phyloP scores from a whole-genome alignment of 2,888 invertebrate genomes.

The Linnaemya vulpina region DNA sequence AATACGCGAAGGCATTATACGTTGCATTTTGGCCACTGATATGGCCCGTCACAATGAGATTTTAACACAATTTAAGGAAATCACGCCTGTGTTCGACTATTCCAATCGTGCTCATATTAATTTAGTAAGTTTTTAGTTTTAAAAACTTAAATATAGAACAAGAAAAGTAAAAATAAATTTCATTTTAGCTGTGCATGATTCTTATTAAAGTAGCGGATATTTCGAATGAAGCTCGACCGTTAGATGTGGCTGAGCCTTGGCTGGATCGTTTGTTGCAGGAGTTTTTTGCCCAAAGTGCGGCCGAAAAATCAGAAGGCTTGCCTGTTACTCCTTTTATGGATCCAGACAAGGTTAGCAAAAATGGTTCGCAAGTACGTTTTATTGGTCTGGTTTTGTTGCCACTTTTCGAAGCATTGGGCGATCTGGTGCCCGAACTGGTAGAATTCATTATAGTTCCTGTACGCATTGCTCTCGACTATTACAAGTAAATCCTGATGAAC shows the following conservation, averaged over 20 bases:
- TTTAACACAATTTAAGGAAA: conserved; percentile 88
- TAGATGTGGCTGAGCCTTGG: conserved; percentile 93
- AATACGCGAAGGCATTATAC: conserved; percentile 90
- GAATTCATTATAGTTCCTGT: conserved; percentile 84
- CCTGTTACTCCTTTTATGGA: conserved; percentile 95
- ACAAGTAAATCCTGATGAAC: conserved; percentile 77
- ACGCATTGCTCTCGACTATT: conserved; percentile 83
- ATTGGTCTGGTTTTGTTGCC: conserved; percentile 92
- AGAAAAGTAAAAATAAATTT: not conserved
- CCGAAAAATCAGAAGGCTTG: conserved; percentile 91
- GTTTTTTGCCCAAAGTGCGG: conserved; percentile 91
- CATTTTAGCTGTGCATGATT: conserved; percentile 88
- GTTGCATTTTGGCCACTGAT: conserved; percentile 90
- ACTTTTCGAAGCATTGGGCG: conserved; percentile 90
- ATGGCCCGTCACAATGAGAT: conserved; percentile 92
- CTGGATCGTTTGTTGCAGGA: conserved; percentile 88
- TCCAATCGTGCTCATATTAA: conserved; percentile 88
- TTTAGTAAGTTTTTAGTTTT: conserved; percentile 84
- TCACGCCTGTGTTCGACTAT: conserved; percentile 87
- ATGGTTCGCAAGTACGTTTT: conserved; percentile 92
- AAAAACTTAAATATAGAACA: not conserved
- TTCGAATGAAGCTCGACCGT: conserved; percentile 91
- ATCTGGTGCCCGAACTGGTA: conserved; percentile 88
- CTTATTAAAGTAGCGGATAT: conserved; percentile 93
- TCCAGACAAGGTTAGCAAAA: conserved; percentile 92